These are phyloP conservation scores for Leptinotarsa undecemlineata DNA, from an alignment of 1,140 invertebrate species.

Conservation along the genomic window DNA sequence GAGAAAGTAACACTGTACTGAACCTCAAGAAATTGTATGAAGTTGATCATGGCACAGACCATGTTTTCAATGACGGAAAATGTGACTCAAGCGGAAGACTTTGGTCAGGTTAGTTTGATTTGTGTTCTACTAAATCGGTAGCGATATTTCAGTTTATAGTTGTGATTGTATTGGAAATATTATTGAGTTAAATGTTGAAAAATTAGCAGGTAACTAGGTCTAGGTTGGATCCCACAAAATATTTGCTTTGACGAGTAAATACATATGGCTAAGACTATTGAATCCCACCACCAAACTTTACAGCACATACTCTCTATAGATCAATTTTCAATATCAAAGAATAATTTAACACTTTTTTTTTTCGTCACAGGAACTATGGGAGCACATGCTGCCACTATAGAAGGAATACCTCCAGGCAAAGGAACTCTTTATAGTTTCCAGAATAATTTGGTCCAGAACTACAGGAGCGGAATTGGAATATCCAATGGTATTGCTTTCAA, in stretches of 20 bases:
- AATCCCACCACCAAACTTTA: too few relatives aligned
- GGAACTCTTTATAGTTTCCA: not conserved
- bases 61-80: slow-evolving; percentile 85
- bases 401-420: not conserved
- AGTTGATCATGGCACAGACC: slow-evolving; percentile 51
- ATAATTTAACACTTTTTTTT: not conserved
- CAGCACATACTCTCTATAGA: too few relatives aligned
- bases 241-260: too few relatives aligned
- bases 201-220: too few relatives aligned
- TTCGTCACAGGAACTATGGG: not conserved
- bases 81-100: slow-evolving; percentile 77
- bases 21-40: slow-evolving; percentile 43
- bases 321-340: too few relatives aligned
- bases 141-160: too few relatives aligned
- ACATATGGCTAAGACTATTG: too few relatives aligned
- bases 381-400: not conserved
- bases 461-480: slow-evolving; percentile 61
- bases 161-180: too few relatives aligned
- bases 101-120: slow-evolving; percentile 57
- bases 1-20: slow-evolving; percentile 44
- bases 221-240: too few relatives aligned
- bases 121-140: too few relatives aligned
- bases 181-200: too few relatives aligned
- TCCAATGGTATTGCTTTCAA: slow-evolving; percentile 86
- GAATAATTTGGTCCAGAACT: slow-evolving; percentile 9